phyloP scores from a whole-genome alignment of 2,113 vertebrate genomes.

The Apeltes quadracus region DNA sequence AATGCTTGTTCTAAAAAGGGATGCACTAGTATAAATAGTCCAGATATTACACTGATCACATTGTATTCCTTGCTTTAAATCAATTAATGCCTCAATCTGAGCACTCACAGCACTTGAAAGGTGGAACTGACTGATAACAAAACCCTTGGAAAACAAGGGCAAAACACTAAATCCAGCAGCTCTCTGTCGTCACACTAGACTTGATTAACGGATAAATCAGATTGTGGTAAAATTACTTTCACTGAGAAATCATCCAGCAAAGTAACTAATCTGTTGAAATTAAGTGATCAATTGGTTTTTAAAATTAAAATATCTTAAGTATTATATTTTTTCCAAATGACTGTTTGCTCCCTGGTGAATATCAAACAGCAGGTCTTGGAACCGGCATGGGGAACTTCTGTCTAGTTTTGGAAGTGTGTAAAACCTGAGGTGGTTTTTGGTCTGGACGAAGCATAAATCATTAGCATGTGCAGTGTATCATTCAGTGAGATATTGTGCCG shows the following conservation, averaged over 20 bases:
- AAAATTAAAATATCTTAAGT: conserved; percentile 7
- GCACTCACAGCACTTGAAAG: conserved; percentile 10
- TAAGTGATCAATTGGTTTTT: conserved; percentile 7
- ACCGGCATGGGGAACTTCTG: not conserved
- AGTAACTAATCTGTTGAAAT: conserved; percentile 6
- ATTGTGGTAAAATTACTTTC: conserved; percentile 5
- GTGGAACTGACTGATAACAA: conserved; percentile 21
- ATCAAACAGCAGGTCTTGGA: conserved; percentile 13
- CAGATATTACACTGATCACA: conserved; percentile 14
- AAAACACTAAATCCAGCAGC: conserved; percentile 22
- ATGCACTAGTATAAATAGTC: conserved; percentile 11
- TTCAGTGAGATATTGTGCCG: conserved; percentile 30
- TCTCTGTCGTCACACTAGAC: conserved; percentile 15
- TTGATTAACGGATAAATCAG: conserved; percentile 8
- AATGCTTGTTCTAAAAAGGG: conserved; percentile 28
- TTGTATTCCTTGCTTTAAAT: conserved; percentile 27
- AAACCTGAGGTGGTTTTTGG: conserved; percentile 35
- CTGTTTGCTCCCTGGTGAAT: conserved; percentile 2
- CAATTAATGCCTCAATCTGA: conserved; percentile 30
- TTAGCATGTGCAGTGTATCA: conserved; percentile 56
- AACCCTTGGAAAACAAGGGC: conserved; percentile 25
- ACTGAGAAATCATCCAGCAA: conserved; percentile 24
- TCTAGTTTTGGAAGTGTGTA: conserved; percentile 11
- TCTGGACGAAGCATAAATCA: conserved; percentile 34
- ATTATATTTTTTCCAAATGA: conserved; percentile 14